phyloP scores from a whole-genome alignment of 2,113 vertebrate species.

The Lepus europaeus region DNA sequence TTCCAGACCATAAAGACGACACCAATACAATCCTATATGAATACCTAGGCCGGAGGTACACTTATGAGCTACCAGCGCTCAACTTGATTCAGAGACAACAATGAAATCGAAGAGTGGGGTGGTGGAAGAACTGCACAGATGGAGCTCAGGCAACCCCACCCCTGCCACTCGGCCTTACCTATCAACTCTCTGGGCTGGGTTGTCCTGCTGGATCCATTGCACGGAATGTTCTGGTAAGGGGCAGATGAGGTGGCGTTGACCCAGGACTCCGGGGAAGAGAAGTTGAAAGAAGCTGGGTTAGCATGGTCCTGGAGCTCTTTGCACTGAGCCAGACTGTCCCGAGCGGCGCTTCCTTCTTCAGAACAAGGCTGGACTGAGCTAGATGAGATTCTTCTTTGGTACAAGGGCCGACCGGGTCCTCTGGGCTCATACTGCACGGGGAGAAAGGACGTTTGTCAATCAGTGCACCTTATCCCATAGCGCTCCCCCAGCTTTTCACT shows the following conservation, averaged over 20 bases:
- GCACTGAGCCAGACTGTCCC: constrained; percentile 90
- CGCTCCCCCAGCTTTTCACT: background rate
- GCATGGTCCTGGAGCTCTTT: constrained; percentile 94
- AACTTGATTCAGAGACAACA: background rate
- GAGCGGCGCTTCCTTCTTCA: constrained; percentile 91
- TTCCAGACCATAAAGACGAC: background rate
- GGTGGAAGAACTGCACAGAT: too few relatives aligned
- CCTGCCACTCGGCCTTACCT: constrained; percentile 86
- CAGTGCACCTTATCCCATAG: background rate
- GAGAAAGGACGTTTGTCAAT: constrained; percentile 60
- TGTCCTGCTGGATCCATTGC: constrained; percentile 95
- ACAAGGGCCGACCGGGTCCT: constrained; percentile 98
- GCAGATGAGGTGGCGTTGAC: constrained; percentile 92
- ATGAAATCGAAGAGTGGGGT: background rate
- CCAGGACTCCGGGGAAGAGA: constrained; percentile 95
- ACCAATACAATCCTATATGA: background rate
- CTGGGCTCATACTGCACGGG: constrained; percentile 96
- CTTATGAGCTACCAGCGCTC: background rate
- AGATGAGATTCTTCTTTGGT: constrained; percentile 99
- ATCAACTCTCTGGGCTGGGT: constrained; percentile 94
- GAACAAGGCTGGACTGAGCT: constrained; percentile 93
- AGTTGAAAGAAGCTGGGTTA: constrained; percentile 91
- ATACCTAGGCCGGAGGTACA: background rate
- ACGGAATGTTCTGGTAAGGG: constrained; percentile 98
- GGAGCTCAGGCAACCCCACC: background rate